These are phyloP conservation scores for Rhabdornis inornatus DNA, from an alignment of 2,113 vertebrate species.

Conservation along the genomic window DNA sequence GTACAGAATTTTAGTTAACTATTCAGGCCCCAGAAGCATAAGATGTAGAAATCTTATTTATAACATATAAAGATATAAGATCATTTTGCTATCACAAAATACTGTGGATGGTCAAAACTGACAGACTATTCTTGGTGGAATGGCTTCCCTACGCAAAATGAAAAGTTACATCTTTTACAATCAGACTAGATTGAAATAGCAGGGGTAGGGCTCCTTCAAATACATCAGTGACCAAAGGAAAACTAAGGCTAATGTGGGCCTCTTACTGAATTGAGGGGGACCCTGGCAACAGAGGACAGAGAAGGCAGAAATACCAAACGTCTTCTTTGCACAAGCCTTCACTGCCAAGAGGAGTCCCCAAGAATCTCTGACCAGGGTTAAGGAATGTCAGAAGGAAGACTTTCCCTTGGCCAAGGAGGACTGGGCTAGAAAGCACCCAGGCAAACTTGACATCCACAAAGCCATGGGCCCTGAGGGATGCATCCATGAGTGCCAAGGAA, in stretches of 20 bases:
- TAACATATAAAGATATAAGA: neutral
- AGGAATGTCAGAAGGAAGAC: neutral
- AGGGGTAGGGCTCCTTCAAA: neutral
- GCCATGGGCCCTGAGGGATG: neutral
- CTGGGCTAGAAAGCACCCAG: neutral
- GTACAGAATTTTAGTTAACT: neutral
- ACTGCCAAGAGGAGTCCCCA: neutral
- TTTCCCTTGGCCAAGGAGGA: neutral
- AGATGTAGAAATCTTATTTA: neutral
- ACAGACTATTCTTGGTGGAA: neutral
- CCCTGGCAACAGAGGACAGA: neutral
- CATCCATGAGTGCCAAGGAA: neutral
- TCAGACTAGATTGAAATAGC: neutral
- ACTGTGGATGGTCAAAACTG: neutral
- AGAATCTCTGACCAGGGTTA: neutral
- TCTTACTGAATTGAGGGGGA: neutral
- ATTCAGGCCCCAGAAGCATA: neutral
- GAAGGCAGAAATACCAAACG: fast-evolving
- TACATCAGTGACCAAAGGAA: neutral
- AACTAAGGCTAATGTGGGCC: neutral
- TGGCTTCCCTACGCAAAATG: neutral
- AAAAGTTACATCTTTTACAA: neutral
- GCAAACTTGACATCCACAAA: neutral
- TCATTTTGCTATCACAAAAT: neutral
- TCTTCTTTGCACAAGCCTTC: neutral